Evolutionary conservation across 2,797 vertebrate species (phyloP).

Genomic region (Cyprinodon diabolis): DNA sequence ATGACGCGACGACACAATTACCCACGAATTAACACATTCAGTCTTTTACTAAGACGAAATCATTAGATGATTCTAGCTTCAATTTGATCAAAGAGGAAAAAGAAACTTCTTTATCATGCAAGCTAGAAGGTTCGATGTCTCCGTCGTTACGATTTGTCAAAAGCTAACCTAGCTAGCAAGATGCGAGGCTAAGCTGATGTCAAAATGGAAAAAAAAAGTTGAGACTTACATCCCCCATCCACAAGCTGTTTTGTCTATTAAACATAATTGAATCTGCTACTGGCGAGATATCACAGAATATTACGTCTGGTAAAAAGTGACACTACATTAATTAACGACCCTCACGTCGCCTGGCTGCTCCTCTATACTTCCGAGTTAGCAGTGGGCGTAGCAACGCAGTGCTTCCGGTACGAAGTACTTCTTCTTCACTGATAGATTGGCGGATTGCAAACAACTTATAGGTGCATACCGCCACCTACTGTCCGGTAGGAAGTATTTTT

Average conservation of each 20-base stretch:
- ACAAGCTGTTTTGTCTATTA: constrained; percentile 84
- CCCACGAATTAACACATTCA: not conserved
- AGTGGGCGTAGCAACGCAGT: not conserved
- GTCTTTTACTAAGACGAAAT: not conserved
- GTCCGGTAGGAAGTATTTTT: too few species aligned
- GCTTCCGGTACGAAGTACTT: not conserved
- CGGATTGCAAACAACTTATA: too few species aligned
- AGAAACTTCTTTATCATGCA: not conserved
- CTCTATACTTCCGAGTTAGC: not conserved
- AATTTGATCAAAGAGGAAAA: too few species aligned
- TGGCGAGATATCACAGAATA: not conserved
- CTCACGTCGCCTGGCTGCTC: not conserved
- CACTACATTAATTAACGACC: not conserved
- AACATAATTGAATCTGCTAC: constrained; percentile 71
- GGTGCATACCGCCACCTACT: too few species aligned
- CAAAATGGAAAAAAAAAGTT: not conserved
- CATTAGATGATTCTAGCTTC: rapidly evolving
- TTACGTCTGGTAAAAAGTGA: not conserved
- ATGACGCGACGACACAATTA: not conserved
- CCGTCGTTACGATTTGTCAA: too few species aligned
- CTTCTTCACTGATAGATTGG: too few species aligned
- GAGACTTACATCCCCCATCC: constrained; percentile 85
- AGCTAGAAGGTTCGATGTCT: not conserved
- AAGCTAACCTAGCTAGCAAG: constrained; percentile 22
- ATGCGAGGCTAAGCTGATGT: constrained; percentile 32